Evolutionary conservation across 2,113 vertebrate species (phyloP).

Genomic region (Myotis lucifugus): DNA sequence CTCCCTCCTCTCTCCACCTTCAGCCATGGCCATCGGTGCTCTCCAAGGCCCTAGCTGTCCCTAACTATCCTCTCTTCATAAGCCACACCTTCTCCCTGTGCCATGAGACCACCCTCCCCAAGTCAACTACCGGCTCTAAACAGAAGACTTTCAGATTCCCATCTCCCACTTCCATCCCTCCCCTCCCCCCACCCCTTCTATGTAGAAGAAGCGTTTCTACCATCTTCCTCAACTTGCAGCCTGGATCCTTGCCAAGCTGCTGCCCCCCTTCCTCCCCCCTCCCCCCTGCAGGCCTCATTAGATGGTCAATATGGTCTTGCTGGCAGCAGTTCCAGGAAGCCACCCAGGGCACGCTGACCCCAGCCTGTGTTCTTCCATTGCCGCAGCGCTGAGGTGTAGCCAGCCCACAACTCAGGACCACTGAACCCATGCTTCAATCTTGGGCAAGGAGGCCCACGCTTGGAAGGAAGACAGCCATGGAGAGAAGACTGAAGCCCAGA

Average conservation of each 20-base stretch:
- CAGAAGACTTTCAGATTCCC: not conserved
- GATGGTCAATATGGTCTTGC: not conserved
- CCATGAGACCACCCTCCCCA: not conserved
- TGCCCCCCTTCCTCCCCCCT: not conserved
- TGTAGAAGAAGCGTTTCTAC: not conserved
- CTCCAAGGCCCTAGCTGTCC: not conserved
- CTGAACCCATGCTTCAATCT: not conserved
- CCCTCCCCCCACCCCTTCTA: not conserved
- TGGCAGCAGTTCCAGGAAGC: not conserved
- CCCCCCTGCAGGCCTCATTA: not conserved
- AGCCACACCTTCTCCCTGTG: not conserved
- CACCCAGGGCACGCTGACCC: not conserved
- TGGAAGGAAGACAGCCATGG: not conserved
- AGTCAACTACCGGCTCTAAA: not conserved
- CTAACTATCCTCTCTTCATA: not conserved
- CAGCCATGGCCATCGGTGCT: not conserved
- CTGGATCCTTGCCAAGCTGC: not conserved
- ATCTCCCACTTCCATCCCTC: not conserved
- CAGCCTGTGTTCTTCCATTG: not conserved
- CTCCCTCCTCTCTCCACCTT: not conserved
- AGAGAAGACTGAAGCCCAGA: conserved; percentile 4
- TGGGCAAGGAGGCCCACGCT: not conserved
- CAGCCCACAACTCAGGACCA: not conserved
- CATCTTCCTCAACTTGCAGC: not conserved
- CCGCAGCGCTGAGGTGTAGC: not conserved